Evolutionary conservation across 1,140 invertebrate species (phyloP).

Genomic region (Lordiphosa mommai): DNA sequence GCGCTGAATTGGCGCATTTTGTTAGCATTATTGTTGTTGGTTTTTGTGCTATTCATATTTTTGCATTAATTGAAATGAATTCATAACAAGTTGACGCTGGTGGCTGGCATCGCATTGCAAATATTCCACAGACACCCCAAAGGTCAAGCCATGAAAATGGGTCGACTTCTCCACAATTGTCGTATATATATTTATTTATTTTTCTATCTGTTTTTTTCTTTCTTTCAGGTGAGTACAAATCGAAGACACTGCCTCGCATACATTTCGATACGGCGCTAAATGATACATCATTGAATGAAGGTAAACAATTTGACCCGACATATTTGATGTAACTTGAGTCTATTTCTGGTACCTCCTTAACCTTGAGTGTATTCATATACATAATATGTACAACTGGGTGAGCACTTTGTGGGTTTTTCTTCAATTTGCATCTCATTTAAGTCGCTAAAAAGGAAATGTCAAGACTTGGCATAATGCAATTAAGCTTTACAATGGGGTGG

Average conservation of each 20-base stretch:
- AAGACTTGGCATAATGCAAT: too few relatives aligned
- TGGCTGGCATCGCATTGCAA: slow-evolving; percentile 8
- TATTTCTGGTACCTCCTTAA: slow-evolving; percentile 11
- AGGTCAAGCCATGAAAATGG: slow-evolving; percentile 64
- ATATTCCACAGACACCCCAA: slow-evolving; percentile 22
- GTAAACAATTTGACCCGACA: slow-evolving; percentile 31
- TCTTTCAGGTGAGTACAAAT: slow-evolving; percentile 79
- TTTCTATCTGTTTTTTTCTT: slow-evolving; percentile 9
- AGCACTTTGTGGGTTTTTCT: too few relatives aligned
- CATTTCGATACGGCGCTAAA: slow-evolving; percentile 77
- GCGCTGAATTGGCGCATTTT: slow-evolving; percentile 44
- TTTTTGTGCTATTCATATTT: slow-evolving; percentile 42
- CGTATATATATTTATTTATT: slow-evolving; percentile 1
- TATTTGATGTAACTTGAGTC: not conserved
- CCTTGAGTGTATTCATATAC: slow-evolving; percentile 16
- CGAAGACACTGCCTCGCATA: slow-evolving; percentile 79
- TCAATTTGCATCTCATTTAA: too few relatives aligned
- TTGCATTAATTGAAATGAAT: slow-evolving; percentile 75
- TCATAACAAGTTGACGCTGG: slow-evolving; percentile 43
- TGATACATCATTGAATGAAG: slow-evolving; percentile 75
- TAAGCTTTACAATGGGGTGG: too few relatives aligned
- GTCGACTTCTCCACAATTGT: slow-evolving; percentile 25
- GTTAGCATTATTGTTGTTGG: not conserved
- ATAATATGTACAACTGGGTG: slow-evolving; percentile 32
- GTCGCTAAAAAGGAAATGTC: too few relatives aligned